phyloP scores from a whole-genome alignment of 2,797 vertebrate species.

The Cossypha heuglini region DNA sequence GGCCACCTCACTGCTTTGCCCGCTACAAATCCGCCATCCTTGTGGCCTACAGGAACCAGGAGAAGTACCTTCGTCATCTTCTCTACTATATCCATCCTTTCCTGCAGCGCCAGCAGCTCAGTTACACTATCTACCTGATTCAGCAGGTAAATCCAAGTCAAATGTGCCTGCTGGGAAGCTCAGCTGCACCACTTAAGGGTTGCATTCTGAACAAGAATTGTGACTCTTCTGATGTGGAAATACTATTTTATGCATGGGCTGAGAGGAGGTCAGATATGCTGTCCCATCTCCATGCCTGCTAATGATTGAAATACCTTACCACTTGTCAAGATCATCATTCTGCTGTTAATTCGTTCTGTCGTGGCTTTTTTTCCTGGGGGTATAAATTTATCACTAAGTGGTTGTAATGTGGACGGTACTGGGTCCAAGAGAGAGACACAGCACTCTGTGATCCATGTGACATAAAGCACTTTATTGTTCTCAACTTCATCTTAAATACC shows the following conservation, averaged over 20 bases:
- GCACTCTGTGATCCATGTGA: too few relatives aligned
- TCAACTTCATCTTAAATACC: too few relatives aligned
- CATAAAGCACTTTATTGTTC: too few relatives aligned
- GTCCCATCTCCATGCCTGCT: neutral
- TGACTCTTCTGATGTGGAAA: neutral
- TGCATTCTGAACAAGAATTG: neutral
- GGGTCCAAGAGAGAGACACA: too few relatives aligned
- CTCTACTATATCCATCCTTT: constrained; percentile 78
- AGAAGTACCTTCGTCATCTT: constrained; percentile 62
- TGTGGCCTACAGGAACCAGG: constrained; percentile 67
- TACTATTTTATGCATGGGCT: neutral
- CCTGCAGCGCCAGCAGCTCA: constrained; percentile 76
- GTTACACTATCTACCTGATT: constrained; percentile 73
- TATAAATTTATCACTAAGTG: neutral
- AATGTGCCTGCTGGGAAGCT: neutral
- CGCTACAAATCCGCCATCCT: constrained; percentile 70
- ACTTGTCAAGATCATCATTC: neutral
- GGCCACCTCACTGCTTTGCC: constrained; percentile 69
- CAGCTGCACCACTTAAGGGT: neutral
- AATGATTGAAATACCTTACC: neutral
- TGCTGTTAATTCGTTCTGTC: neutral
- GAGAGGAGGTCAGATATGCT: neutral
- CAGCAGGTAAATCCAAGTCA: constrained; percentile 65
- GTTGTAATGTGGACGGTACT: too few relatives aligned
- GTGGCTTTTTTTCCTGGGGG: neutral